Conservation (phyloP, 2,797 vertebrate genomes). For the Anisognathus igniventris region DNA sequence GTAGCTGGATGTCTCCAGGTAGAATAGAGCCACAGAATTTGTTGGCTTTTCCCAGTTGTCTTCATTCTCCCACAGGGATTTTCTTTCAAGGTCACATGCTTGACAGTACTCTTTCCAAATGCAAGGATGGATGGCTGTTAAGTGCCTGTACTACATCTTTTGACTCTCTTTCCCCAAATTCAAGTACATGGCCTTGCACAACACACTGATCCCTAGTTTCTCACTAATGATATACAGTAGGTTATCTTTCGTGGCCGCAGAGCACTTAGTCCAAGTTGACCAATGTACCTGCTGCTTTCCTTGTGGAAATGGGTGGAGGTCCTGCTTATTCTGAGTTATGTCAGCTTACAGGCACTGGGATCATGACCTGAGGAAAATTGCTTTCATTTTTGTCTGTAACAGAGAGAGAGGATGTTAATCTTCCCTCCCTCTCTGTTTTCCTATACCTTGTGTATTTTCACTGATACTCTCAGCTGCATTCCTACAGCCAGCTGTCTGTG, state of each 20-base stretch:
- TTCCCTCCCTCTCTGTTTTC: constrained; percentile 17
- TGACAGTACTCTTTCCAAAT: background rate
- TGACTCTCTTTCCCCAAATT: background rate
- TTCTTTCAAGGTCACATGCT: background rate
- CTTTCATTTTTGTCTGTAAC: background rate
- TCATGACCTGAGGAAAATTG: background rate
- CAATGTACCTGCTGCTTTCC: background rate
- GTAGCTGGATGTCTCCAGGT: background rate
- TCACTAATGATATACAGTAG: background rate
- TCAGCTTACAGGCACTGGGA: background rate
- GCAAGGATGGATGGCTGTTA: background rate
- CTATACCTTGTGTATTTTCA: constrained; percentile 13
- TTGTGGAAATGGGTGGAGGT: constrained; percentile 20
- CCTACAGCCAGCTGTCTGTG: constrained; percentile 15
- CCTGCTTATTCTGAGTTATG: background rate
- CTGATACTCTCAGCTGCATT: constrained; percentile 1
- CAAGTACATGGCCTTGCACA: background rate
- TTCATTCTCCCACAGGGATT: background rate
- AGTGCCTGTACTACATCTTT: background rate
- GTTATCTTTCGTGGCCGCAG: background rate
- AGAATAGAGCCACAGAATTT: background rate
- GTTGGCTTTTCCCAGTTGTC: background rate
- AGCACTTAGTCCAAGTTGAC: background rate
- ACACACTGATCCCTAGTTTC: background rate
- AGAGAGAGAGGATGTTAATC: constrained; percentile 9